Percentiles rank a stretch among this genome's conserved stretches.
Conservation (phyloP, 2,113 vertebrate species). For the Pithys albifrons region DNA sequence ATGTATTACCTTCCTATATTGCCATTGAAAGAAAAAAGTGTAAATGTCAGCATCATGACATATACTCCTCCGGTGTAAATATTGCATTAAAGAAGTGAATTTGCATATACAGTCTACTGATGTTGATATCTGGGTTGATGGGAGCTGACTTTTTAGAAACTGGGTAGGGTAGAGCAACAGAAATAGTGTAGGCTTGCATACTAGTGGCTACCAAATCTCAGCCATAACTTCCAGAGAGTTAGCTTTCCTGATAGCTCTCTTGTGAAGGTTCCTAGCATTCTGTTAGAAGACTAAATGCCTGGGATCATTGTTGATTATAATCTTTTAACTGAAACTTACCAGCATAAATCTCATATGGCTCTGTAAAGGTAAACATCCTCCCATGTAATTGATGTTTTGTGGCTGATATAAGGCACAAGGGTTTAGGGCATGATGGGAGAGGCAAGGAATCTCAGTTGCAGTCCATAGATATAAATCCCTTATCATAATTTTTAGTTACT, state of each 20-base stretch:
- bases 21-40: neutral
- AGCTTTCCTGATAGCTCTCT: neutral
- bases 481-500: neutral
- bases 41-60: neutral
- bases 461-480: neutral
- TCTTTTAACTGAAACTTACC: neutral
- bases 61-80: neutral
- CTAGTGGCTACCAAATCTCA: neutral
- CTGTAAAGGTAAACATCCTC: neutral
- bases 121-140: neutral
- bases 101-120: neutral
- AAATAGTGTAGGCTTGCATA: neutral
- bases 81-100: neutral
- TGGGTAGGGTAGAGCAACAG: neutral
- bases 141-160: neutral
- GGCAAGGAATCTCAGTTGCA: neutral
- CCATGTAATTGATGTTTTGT: neutral
- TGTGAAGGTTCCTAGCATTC: neutral
- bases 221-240: neutral
- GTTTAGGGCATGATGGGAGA: neutral
- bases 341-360: neutral
- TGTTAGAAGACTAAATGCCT: neutral
- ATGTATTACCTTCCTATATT: neutral
- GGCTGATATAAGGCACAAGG: neutral
- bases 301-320: neutral